Base-by-base conservation (phyloP, 1,140 invertebrate species). In the Zaprionus capensis region DNA sequence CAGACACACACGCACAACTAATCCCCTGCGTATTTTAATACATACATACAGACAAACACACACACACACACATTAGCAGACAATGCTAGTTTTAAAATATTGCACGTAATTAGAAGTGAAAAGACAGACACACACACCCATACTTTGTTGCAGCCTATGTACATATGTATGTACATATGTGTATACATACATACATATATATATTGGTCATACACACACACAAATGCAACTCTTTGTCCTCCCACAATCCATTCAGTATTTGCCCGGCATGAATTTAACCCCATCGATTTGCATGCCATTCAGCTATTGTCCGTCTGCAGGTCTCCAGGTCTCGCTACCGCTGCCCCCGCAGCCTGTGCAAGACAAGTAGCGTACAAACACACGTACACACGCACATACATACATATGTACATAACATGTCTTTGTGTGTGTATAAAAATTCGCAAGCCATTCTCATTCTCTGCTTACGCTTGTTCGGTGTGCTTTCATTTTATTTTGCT, bases 401-500 rank as follows among this genome's bases (percentile, higher is more conserved):
- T 46, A 51, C 34, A 22, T 51, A 31, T 22, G 15, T 36, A 66
- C 14, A 55, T 22, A 44, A 44, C 6, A 46, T 46, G 2, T 17
- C 5, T n/a, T 14, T 17, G 15, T 46, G 41, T 76, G 55, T 62
- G 71, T 41, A 80, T 70, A 79, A 78, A 87, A 87, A 83, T 83
- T 77, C 49, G 76, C 83, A 69, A 72, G 82, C 67, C 64, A 69
- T 70, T 82, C 77, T 78, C 51, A 66, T 80, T 80, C 78, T 63
- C 65, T 59, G 61, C 66, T 44, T 38, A 22, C 26, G 55, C 34
- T 71, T 58, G 67, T 71, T 76, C 62, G 70, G 64, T 71, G 69
- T 79, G 81, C 81, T 81, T 81, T 90, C 75, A 73, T 90, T 90
- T 84, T 90, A 76, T 76, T 71, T 76, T 65, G 12, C 56, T 44